These are phyloP conservation scores for Brachyhypopomus occidentalis DNA, from an alignment of 2,113 vertebrate species.

Conservation along the genomic window DNA sequence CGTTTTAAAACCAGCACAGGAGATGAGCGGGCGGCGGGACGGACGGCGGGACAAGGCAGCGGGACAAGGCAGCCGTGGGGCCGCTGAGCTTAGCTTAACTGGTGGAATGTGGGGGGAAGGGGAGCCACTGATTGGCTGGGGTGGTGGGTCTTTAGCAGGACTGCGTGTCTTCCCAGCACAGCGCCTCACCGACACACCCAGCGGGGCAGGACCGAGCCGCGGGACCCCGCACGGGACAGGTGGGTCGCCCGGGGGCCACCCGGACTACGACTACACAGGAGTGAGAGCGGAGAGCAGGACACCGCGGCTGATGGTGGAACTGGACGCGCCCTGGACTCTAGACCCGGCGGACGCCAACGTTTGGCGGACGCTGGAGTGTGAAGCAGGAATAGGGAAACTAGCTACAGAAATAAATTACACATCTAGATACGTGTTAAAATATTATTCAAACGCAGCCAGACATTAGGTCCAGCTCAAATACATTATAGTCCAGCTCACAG, in stretches of 20 bases:
- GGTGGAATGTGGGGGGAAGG: constrained; percentile 31
- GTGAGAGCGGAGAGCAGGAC: not conserved
- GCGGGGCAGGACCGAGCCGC: not conserved
- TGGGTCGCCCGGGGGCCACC: not conserved
- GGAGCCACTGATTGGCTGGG: not conserved
- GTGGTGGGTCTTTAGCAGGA: not conserved
- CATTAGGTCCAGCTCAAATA: constrained; percentile 23
- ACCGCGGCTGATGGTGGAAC: not conserved
- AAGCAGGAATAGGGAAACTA: not conserved
- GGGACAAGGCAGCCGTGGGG: not conserved
- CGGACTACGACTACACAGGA: not conserved
- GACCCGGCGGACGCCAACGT: not conserved
- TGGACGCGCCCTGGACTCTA: not conserved
- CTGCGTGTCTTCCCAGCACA: not conserved
- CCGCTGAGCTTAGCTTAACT: not conserved
- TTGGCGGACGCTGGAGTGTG: not conserved
- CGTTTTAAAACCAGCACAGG: not conserved
- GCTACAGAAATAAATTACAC: constrained; percentile 27
- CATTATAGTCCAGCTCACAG: constrained; percentile 4
- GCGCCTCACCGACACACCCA: not conserved
- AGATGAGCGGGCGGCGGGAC: no score
- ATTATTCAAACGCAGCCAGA: not conserved
- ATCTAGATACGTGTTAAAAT: constrained; percentile 18
- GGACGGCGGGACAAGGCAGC: not conserved
- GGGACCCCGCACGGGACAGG: not conserved